These are phyloP conservation scores for Luehdorfia chinensis DNA, from an alignment of 1,140 invertebrate genomes.

Conservation along the genomic window DNA sequence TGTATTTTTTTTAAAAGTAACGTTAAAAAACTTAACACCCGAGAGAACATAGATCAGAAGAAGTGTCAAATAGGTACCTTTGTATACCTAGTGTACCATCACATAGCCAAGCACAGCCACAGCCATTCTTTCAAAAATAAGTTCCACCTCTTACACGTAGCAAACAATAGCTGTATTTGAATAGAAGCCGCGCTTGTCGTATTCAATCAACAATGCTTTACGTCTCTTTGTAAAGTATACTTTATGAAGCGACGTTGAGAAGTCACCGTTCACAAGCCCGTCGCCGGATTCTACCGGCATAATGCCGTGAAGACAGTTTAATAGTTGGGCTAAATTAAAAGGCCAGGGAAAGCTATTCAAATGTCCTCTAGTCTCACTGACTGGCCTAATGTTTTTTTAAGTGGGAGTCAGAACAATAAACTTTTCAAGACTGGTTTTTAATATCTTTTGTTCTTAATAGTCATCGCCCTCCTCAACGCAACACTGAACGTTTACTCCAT, in stretches of 20 bases:
- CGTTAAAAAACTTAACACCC: no score
- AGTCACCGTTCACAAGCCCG: background rate
- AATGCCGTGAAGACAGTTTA: slow-evolving; percentile 34
- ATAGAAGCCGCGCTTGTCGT: slow-evolving; percentile 42
- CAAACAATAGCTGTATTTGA: slow-evolving; percentile 58
- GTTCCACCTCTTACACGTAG: slow-evolving; percentile 4
- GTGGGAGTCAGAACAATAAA: slow-evolving; percentile 25
- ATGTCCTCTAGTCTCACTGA: slow-evolving; percentile 32
- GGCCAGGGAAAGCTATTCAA: slow-evolving; percentile 37
- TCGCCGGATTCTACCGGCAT: slow-evolving; percentile 5
- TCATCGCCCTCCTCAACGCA: slow-evolving; percentile 14
- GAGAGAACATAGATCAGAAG: no score
- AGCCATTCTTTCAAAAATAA: background rate
- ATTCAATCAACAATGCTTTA: slow-evolving; percentile 53
- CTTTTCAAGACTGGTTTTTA: slow-evolving; percentile 23
- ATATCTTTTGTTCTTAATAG: slow-evolving; percentile 24
- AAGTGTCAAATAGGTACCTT: no score
- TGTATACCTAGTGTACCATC: no score
- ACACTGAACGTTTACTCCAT: no score
- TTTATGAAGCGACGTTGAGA: slow-evolving; percentile 8
- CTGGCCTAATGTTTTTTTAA: slow-evolving; percentile 28
- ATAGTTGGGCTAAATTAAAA: slow-evolving; percentile 41
- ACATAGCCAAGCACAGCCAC: no score
- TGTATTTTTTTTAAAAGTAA: no score
- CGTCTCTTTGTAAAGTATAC: slow-evolving; percentile 26